Conservation (phyloP, 2,888 invertebrate genomes). For the Anagyrus pseudococci region DNA sequence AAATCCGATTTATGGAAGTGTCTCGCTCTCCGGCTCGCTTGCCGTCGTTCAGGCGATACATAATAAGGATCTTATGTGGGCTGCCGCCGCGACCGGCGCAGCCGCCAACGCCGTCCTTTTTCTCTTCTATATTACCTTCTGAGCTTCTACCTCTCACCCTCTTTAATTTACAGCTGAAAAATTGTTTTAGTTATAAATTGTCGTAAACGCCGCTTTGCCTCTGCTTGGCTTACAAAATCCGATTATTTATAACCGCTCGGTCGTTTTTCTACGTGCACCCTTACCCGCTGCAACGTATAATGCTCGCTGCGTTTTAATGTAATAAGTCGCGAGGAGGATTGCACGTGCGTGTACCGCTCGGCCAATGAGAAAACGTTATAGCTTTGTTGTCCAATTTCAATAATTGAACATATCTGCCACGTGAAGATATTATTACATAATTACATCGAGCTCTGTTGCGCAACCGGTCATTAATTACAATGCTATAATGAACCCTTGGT, state of each 20-base stretch:
- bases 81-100: background rate
- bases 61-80: background rate
- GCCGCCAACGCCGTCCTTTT: no score
- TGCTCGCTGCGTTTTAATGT: background rate
- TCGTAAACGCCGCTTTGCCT: background rate
- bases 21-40: background rate
- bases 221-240: background rate
- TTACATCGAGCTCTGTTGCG: background rate
- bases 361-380: background rate
- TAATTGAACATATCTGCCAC: background rate
- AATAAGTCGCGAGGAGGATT: background rate
- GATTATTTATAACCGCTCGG: background rate
- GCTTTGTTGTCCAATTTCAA: background rate
- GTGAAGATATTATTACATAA: background rate
- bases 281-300: background rate
- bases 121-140: no score
- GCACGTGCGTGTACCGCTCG: background rate
- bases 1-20: background rate
- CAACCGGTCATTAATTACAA: background rate
- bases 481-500: background rate
- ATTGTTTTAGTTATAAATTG: background rate
- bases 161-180: constrained; percentile 7
- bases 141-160: background rate
- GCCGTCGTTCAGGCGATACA: background rate
- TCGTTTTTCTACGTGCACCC: background rate